Evolutionary conservation across 2,113 vertebrate species (phyloP), one percentile per base, ranked within the genome.

Genomic region (Monopterus albus): DNA sequence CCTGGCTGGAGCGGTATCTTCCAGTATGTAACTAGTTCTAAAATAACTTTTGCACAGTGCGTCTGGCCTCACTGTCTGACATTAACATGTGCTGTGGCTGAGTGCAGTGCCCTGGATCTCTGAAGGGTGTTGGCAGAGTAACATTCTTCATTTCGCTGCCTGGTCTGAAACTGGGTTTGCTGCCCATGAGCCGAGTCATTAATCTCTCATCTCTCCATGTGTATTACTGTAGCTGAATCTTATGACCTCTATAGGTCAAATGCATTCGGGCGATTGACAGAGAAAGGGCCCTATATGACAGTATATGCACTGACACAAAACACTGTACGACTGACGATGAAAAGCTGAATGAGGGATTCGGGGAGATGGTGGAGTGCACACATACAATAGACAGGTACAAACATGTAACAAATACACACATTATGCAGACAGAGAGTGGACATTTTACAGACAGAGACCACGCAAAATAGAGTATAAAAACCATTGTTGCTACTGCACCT

Each of bases 401-500:
- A 82, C 66, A 51, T 17, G 23, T 31, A 63, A 69, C 52, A 75
- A 17, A 78, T 10, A 40, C 64, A 36, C 38, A 21, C 55, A 56
- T 31, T 53, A 64, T 68, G 51, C 63, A 61, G 75, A 68, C 71
- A 65, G 43, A 53, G 1, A 40, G 21, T 12, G 43, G 21, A 45
- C 28, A 1, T 36, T 72, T 52, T 1, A 38, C 39, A 36, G 1
- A 63, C n/a, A 28, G 8, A 53, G 17, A 45, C 13, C n/a, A 39
- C 7, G 65, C 23, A 6, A 62, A 14, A 35, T 11, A 28, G 3
- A 40, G 1, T 0, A 11, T 14, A 20, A 40, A 23, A 51, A 17
- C 1, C 17, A 39, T 13, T 8, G 70, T 10, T 9, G 63, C 45
- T 55, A 21, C 72, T 85, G 91, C 84, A 98, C 98, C 97, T 99